phyloP scores from a whole-genome alignment of 2,888 invertebrate species.

The Lypha dubia region DNA sequence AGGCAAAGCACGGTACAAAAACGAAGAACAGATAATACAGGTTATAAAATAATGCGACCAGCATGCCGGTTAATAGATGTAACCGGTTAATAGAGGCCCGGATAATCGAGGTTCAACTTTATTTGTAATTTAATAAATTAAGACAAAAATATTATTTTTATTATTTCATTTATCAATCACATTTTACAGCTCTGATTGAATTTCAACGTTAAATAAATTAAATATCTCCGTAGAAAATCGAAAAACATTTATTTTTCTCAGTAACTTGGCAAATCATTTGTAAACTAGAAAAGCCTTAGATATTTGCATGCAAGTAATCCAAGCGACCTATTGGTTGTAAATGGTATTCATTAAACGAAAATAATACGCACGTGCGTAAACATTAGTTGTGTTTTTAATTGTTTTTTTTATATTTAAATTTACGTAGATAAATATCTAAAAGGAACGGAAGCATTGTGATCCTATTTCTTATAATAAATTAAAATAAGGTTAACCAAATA shows the following conservation, averaged over 20 bases:
- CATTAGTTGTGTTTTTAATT: conserved; percentile 10
- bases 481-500: conserved; percentile 8
- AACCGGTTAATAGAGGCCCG: no score
- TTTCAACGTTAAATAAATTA: background rate
- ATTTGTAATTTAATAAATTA: background rate
- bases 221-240: background rate
- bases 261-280: conserved; percentile 9
- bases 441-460: conserved; percentile 43
- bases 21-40: no score
- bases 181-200: background rate
- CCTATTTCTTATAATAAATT: conserved; percentile 7
- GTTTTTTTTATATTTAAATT: conserved; percentile 7
- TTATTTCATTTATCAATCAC: background rate
- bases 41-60: no score
- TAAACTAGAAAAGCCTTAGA: background rate
- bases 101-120: no score
- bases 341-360: conserved; percentile 1
- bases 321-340: background rate
- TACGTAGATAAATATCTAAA: conserved; percentile 10
- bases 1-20: no score
- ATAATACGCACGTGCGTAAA: background rate
- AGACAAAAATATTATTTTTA: background rate
- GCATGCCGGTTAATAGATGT: no score
- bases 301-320: conserved; percentile 1
- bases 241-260: background rate